Evolutionary conservation across 2,888 invertebrate species (phyloP), one percentile per base, ranked within the genome.

Genomic region (Perizoma affinitatum): DNA sequence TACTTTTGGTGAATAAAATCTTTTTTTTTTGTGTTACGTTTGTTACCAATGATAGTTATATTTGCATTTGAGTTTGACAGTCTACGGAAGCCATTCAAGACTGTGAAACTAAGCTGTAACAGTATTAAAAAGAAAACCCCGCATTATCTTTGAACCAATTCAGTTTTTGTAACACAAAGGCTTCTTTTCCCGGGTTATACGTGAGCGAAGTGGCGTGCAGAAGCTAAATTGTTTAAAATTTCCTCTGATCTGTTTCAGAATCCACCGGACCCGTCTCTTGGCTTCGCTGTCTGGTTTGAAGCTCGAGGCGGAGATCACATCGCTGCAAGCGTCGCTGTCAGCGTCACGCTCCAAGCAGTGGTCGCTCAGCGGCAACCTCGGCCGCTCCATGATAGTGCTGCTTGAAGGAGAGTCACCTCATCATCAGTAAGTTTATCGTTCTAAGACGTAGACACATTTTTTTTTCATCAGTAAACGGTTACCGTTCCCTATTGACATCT

Each of bases 251-350:
- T 22, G 5, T 43, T 4, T 34, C 11, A 88, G 97, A 79, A 97
- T 99, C 69, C 97, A 97, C 74, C 94, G 97, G 66, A 97, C 97
- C 0, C 94, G 97, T 6, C 88, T 98, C 6, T 90, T 98, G 64
- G 98, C 98, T 0, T 97, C 98, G 0, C 91, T 99, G 1, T 98
- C 98, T 73, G 98, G 98, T 0, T 90, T 99, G 51, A 98, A 98
- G 88, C 90, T 99, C 65, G 98, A 99, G 85, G 98, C 98, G 0
- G 98, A 98, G 90, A 96, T 99, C 58, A 96, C 97, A 10, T 97
- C 97, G 59, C 93, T 98, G 7, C 97, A 98, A 80, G 96, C 96
- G n/a, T 97, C 97, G 72, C 93, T 97, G 41, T 97, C 98, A 0
- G 97, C 97, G 81, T 95, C 98, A n/a, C 97, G 98, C 74, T 96